Evolutionary conservation across 2,113 vertebrate species (phyloP), one percentile per base, ranked within the genome.

Genomic region (Mirounga angustirostris): DNA sequence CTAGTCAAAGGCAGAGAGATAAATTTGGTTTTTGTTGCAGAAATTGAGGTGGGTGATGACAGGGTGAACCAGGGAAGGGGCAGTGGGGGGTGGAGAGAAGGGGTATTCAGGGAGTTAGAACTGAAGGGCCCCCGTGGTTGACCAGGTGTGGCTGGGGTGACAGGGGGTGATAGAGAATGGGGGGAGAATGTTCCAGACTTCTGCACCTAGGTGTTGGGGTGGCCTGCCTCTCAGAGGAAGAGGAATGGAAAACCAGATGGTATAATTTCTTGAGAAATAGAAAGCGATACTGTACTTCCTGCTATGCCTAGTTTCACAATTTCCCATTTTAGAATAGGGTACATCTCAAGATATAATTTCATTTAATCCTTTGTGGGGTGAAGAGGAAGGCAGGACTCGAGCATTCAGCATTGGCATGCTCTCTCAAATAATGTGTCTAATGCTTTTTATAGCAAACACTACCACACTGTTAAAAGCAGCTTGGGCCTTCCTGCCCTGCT

Each of bases 301-400:
- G 84, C 59, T 54, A 54, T 9, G 67, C 89, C 90, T 95, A 61
- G 36, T 90, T 96, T 94, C 79, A 92, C 50, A 61, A 78, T 89
- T 93, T 97, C 98, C 95, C 78, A 8, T 26, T 97, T 96, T 95
- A 93, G 79, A 95, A 97, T 36, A 78, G 54, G 93, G 93, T 95
- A 59, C 6, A 28, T 83, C 67, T 87, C 28, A 30, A 86, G 18
- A 16, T 78, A 92, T 89, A 33, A 46, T 97, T 90, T 97, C 81
- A 94, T 56, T 82, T 89, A 81, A 91, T 74, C 92, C 86, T 92
- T 89, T 69, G 78, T 79, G 43, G 78, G 81, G 94, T 46, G 58
- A 93, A 91, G 90, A 97, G 87, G 91, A 89, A 93, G 96, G 92
- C 54, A 22, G 94, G 87, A 74, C n/a, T 7, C 1, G 30, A 96